A percentile compares a stretch with the other conserved stretches of the same genome.
phyloP scores from a whole-genome alignment of 2,113 vertebrate genomes.

The Tricholaema leucomelas region DNA sequence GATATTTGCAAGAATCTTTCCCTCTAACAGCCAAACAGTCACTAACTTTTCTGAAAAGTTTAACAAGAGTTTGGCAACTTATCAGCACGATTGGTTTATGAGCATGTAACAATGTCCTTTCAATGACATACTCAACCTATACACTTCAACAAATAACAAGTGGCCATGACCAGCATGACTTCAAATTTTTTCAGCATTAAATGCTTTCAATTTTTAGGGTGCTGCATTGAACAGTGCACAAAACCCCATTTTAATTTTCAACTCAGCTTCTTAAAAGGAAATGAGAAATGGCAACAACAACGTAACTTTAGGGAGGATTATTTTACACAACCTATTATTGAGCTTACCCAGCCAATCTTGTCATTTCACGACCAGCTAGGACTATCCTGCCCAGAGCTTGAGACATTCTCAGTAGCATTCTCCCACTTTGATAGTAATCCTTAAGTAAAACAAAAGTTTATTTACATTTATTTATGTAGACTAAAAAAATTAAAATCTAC shows the following conservation, averaged over 20 bases:
- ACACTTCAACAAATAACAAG: background rate
- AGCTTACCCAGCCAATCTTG: constrained; percentile 91
- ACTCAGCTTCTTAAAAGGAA: background rate
- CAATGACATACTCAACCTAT: background rate
- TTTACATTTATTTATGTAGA: background rate
- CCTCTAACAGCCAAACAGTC: background rate
- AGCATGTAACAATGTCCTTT: background rate
- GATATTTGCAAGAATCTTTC: background rate
- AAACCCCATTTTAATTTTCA: background rate
- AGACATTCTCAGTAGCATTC: constrained; percentile 96
- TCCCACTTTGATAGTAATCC: constrained; percentile 99
- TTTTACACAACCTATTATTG: background rate
- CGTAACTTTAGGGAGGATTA: background rate
- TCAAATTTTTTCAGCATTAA: background rate
- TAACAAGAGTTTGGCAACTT: background rate
- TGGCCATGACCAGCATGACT: background rate
- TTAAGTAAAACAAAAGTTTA: constrained; percentile 59
- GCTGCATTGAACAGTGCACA: background rate
- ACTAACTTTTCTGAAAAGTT: background rate
- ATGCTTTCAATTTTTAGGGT: background rate
- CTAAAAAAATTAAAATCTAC: background rate
- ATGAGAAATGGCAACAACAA: background rate
- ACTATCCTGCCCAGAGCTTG: constrained; percentile 96
- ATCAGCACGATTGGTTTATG: background rate
- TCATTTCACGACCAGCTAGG: constrained; percentile 96